phyloP scores from a whole-genome alignment of 2,113 vertebrate species.

The Spermophilus dauricus region DNA sequence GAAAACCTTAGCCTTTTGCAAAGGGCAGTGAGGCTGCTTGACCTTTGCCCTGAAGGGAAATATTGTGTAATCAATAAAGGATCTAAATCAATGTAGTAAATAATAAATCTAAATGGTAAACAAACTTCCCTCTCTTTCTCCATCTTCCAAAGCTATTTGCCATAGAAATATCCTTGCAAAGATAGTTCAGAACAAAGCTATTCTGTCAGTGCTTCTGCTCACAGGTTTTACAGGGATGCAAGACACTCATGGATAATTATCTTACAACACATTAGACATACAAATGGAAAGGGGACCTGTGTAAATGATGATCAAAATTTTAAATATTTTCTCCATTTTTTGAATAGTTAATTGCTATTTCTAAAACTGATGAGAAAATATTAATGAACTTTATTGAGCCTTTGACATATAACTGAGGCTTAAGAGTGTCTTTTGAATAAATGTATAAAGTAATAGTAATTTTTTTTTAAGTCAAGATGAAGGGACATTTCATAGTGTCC shows the following conservation, averaged over 20 bases:
- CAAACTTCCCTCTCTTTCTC: not conserved
- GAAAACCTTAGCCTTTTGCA: not conserved
- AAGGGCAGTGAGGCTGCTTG: not conserved
- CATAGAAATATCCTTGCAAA: not conserved
- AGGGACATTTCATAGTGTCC: not conserved
- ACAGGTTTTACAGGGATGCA: not conserved
- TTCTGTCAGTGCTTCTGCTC: not conserved
- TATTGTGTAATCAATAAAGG: not conserved
- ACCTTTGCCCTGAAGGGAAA: not conserved
- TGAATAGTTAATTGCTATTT: constrained; percentile 30
- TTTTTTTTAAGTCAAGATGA: constrained; percentile 3
- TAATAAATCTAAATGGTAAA: not conserved
- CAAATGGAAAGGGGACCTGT: not conserved
- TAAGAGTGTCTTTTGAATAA: constrained; percentile 1
- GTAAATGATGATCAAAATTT: constrained; percentile 12
- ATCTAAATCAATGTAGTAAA: no score
- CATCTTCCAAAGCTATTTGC: not conserved
- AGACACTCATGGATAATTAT: not conserved
- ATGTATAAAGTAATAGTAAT: constrained; percentile 6
- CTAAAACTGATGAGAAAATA: constrained; percentile 11
- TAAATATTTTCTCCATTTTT: constrained; percentile 4
- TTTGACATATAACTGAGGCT: not conserved
- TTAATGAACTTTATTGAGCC: not conserved
- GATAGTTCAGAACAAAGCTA: not conserved
- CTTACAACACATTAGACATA: not conserved